These are phyloP conservation scores for Protodeltote pygarga DNA, from an alignment of 2,888 invertebrate genomes.

Conservation along the genomic window DNA sequence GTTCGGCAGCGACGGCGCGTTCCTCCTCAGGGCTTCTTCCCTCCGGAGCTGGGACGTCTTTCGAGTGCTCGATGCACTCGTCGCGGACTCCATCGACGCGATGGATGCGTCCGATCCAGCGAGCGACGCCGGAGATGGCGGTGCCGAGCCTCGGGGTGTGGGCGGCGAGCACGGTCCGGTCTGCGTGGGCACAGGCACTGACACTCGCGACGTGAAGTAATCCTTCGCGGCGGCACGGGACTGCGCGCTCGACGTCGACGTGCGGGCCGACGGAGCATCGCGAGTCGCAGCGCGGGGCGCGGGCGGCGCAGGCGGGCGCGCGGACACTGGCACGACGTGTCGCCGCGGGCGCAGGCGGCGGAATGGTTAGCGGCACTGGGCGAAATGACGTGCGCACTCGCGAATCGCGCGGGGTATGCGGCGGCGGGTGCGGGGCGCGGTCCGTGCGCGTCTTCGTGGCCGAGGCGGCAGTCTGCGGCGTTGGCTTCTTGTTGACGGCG, in stretches of 20 bases:
- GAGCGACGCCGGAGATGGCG: not conserved
- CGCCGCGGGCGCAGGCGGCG: not conserved
- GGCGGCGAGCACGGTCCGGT: not conserved
- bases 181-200: not conserved
- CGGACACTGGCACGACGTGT: too few species aligned
- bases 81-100: not conserved
- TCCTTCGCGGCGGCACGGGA: not conserved
- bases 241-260: not conserved
- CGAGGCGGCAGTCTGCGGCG: too few species aligned
- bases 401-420: not conserved
- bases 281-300: not conserved
- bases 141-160: not conserved
- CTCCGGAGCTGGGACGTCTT: too few species aligned
- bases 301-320: not conserved
- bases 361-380: not conserved
- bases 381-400: not conserved
- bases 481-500: too few species aligned
- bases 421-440: not conserved
- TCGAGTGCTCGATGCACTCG: not conserved
- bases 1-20: not conserved
- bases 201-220: not conserved
- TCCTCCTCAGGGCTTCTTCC: too few species aligned
- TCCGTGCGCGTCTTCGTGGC: too few species aligned
- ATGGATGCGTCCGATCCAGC: not conserved
- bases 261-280: not conserved